Evolutionary conservation across 2,113 vertebrate genomes (phyloP).

Genomic region (Numenius arquata): DNA sequence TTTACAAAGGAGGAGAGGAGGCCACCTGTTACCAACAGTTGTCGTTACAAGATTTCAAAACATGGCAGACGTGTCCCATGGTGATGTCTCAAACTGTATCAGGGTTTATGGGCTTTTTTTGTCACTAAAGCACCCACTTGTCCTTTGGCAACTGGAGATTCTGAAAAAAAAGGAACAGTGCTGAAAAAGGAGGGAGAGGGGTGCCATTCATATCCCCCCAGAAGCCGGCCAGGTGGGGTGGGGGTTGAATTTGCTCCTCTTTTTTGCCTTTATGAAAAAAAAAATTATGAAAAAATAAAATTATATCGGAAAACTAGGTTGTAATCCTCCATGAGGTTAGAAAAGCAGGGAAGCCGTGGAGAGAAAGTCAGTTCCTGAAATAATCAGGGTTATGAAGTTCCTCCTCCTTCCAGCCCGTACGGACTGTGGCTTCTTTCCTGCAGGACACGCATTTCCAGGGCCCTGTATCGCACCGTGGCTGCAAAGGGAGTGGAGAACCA

Average conservation of each 20-base stretch:
- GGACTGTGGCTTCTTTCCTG: background rate
- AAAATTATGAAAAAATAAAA: background rate
- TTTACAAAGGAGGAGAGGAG: conserved; percentile 17
- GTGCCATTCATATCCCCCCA: background rate
- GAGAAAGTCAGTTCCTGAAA: background rate
- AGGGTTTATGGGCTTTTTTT: background rate
- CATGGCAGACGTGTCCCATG: background rate
- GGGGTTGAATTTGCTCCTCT: background rate
- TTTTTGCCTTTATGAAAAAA: background rate
- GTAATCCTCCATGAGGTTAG: background rate
- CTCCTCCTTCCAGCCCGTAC: rapidly evolving
- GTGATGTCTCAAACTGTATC: background rate
- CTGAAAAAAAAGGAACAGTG: background rate
- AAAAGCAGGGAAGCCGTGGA: background rate
- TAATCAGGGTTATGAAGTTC: background rate
- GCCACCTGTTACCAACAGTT: background rate
- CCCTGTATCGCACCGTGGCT: background rate
- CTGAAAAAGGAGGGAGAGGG: background rate
- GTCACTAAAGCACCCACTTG: background rate
- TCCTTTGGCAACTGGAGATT: background rate
- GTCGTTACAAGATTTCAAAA: conserved; percentile 28
- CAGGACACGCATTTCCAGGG: background rate
- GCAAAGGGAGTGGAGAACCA: background rate
- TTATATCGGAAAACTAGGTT: background rate
- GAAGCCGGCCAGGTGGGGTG: rapidly evolving